Evolutionary conservation across 2,888 invertebrate species (phyloP), one percentile per base, ranked within the genome.

Genomic region (Gibbula magus): DNA sequence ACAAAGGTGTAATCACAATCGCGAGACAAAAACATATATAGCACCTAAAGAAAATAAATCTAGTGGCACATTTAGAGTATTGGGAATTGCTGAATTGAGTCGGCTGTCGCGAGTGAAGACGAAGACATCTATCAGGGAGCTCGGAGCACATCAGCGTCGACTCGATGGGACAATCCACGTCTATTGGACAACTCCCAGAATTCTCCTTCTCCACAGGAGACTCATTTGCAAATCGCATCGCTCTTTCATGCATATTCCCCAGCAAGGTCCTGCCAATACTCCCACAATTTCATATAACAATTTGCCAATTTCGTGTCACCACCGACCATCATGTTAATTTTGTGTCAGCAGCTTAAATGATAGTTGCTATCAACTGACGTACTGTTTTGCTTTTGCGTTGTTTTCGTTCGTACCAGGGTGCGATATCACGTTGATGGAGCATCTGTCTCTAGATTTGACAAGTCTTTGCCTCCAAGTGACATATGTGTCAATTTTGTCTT

Each of bases 381-480:
- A 32, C 29, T 25, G 29, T 20, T 70, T 32, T 13, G 18, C 3
- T 29, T 70, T 70, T 29, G 32, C 2, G 2, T 35, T n/a, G 35
- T 20, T 16, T 29, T 10, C 35, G n/a, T 70, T 35, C 4, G 39
- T 70, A 35, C 35, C 70, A 2, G 18, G 4, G 32, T 18, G 20
- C 32, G 39, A 70, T 70, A 70, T 70, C 70, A 18, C 70, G 4
- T 20, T 70, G 70, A 70, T 13, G 70, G 18, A 70, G 39, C 25
- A 70, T 20, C 70, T 70, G 70, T 70, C 70, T 70, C 32, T 20
- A 18, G 70, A 61, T n/a, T 70, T 70, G 70, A 70, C 39, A 35
- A 20, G 39, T 70, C 20, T 32, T 35, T 61, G 45, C 45, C 45
- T 45, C 13, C 45, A 45, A 45, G 10, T 45, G 25, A 56, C 56